These are phyloP conservation scores for Tretioscincus oriximinensis DNA, from an alignment of 2,113 vertebrate genomes.

Conservation along the genomic window DNA sequence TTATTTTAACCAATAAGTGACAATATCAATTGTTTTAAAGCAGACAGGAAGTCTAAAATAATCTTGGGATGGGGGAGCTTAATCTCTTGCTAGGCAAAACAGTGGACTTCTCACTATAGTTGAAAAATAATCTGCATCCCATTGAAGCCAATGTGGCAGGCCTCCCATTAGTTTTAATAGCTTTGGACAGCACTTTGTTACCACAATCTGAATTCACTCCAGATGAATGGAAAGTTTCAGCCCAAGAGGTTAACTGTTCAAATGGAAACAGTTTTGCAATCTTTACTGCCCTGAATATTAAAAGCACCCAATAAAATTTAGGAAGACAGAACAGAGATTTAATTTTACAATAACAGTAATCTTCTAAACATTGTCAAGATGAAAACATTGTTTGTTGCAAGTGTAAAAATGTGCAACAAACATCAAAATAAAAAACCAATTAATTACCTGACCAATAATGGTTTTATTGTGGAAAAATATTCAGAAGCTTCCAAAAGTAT, in stretches of 20 bases:
- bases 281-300: slow-evolving; percentile 27
- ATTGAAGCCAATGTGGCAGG: slow-evolving; percentile 8
- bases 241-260: slow-evolving; percentile 19
- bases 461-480: slow-evolving; percentile 30
- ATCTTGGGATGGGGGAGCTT: slow-evolving; percentile 2
- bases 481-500: slow-evolving; percentile 20
- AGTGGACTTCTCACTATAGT: background rate
- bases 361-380: background rate
- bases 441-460: slow-evolving; percentile 24
- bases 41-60: slow-evolving; percentile 13
- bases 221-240: slow-evolving; percentile 37
- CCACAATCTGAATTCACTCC: slow-evolving; percentile 40
- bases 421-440: background rate
- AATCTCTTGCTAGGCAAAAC: background rate
- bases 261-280: slow-evolving; percentile 37
- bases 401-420: background rate
- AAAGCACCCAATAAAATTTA: background rate
- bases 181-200: slow-evolving; percentile 9
- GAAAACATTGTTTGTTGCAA: background rate
- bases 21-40: slow-evolving; percentile 8
- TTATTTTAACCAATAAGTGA: too few relatives aligned
- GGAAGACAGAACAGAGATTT: slow-evolving; percentile 1
- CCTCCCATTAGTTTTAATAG: slow-evolving; percentile 25
- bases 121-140: background rate
- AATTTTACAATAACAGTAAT: background rate